phyloP scores from a whole-genome alignment of 2,888 invertebrate genomes.

The Nasonovia ribisnigri region DNA sequence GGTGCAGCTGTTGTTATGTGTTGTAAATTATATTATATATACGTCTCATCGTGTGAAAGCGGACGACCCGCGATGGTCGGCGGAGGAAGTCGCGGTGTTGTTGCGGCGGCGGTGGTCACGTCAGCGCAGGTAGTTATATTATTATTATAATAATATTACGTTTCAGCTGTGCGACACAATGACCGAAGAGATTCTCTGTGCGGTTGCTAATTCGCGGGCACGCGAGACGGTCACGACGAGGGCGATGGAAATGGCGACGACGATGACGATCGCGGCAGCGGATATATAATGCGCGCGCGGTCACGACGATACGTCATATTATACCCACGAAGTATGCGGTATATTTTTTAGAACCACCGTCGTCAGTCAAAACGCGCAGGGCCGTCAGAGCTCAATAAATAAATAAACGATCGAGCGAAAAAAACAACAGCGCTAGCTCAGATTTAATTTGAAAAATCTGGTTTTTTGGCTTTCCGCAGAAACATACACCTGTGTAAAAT shows the following conservation, averaged over 20 bases:
- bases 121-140: background rate
- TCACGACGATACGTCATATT: background rate
- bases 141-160: constrained; percentile 30
- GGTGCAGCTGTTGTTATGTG: background rate
- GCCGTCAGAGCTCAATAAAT: background rate
- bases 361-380: background rate
- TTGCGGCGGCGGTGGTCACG: constrained; percentile 31
- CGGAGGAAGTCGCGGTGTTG: background rate
- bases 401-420: background rate
- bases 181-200: constrained; percentile 15
- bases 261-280: background rate
- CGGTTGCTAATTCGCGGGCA: constrained; percentile 49
- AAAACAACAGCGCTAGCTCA: background rate
- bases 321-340: background rate
- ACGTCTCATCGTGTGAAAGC: constrained; percentile 57
- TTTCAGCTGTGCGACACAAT: constrained; percentile 49
- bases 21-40: background rate
- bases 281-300: background rate
- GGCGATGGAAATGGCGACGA: background rate
- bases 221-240: constrained; percentile 56
- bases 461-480: background rate
- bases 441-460: background rate
- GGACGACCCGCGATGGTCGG: constrained; percentile 8
- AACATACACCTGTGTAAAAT: background rate
- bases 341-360: background rate